Evolutionary conservation across 2,113 vertebrate genomes (phyloP), one percentile per base, ranked within the genome.

Genomic region (Thunnus thynnus): DNA sequence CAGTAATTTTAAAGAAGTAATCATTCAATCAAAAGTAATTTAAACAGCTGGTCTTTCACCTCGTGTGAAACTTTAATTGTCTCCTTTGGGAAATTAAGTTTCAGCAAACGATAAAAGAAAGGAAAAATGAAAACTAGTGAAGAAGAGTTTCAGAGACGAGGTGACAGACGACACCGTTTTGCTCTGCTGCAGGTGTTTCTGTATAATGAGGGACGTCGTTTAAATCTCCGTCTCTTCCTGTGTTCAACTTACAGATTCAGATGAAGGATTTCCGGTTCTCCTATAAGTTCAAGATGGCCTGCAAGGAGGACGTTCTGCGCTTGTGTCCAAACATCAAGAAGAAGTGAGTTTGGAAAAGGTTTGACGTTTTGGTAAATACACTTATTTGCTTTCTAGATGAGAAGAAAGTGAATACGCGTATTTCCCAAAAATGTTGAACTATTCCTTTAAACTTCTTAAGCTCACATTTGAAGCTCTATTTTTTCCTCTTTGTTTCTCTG

Each of bases 231-330:
- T 30, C 8, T 16, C 13, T 47, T 2, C 14, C 18, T 68, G 27
- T 14, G 8, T 13, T 36, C 48, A 6, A 22, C 20, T 44, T 72
- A 25, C 86, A 99, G 98, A 94, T 99, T 61, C 98, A 99, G 71
- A 99, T 99, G 97, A 99, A 99, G 93, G 98, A 99, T 86, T 99
- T 99, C 82, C 93, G 98, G 1, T 99, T 99, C 90, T 99, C 98
- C 0, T 99, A 99, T 88, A 99, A 99, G 88, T 99, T 99, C 83
- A 99, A 99, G 93, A 99, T 98, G 96, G 97, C 98, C 55, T 99
- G 98, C 92, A 99, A 99, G 89, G 98, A 99, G 76, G 98, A 99
- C 14, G 97, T 99, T 57, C 94, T 99, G 25, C 87, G 77, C 76
- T 93, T 99, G 63, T 99, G 98, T 81, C 97, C 98, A 13, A 99